A percentile compares a stretch with the other conserved stretches of the same genome.
These are phyloP conservation scores for Papilio demoleus DNA, from an alignment of 2,888 invertebrate genomes.

Conservation along the genomic window DNA sequence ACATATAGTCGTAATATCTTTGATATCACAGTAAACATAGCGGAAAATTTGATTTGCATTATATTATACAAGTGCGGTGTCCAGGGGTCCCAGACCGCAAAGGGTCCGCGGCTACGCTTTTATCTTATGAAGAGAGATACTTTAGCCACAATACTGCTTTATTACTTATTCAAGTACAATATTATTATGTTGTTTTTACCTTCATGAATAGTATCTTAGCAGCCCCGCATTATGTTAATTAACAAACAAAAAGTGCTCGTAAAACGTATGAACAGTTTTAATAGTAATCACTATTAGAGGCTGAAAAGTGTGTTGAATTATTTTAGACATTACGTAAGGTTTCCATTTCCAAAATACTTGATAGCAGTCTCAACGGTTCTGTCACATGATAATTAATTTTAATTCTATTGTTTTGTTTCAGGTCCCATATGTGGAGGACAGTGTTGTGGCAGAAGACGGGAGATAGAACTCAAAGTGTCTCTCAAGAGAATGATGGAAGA, in stretches of 20 bases:
- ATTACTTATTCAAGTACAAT: conserved; percentile 19
- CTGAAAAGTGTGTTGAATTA: too few species aligned
- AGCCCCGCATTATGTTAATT: background rate
- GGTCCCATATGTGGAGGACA: conserved; percentile 85
- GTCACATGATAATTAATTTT: conserved; percentile 5
- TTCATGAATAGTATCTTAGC: background rate
- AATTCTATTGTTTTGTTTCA: conserved; percentile 51
- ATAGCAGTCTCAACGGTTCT: too few species aligned
- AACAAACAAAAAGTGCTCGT: background rate
- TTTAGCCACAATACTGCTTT: conserved; percentile 25
- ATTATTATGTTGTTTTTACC: conserved; percentile 25
- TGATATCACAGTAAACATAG: background rate
- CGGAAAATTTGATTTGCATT: background rate
- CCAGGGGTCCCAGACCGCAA: conserved; percentile 6
- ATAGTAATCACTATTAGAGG: too few species aligned
- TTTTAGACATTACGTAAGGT: too few species aligned
- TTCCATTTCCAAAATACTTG: too few species aligned
- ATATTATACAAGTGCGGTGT: background rate
- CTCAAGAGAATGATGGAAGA: conserved; percentile 86
- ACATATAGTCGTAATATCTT: background rate
- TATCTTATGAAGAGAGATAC: conserved; percentile 4
- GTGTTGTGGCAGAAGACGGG: conserved; percentile 87
- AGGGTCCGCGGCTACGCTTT: conserved; percentile 17
- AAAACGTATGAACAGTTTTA: background rate
- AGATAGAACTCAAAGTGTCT: conserved; percentile 83